Base-by-base conservation (phyloP, 2,113 vertebrate genomes). In the Eubucco bourcierii region DNA sequence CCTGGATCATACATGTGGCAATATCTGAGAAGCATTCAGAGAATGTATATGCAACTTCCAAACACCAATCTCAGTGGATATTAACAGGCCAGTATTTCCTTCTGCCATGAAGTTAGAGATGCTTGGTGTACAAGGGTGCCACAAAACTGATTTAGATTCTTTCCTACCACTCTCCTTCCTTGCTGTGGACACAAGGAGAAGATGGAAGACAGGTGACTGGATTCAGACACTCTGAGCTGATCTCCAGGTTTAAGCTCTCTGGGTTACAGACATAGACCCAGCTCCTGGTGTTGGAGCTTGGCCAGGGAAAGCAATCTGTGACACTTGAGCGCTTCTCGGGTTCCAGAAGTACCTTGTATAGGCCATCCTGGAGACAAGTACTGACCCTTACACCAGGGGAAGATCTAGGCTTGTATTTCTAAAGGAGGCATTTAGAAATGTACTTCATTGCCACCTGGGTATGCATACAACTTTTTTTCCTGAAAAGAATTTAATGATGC, bases 281-380 rank as follows among this genome's bases (percentile, higher is more conserved):
- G 77, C 10, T 46, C 46, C 16, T 0, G 1, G 31, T 21, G 25
- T 0, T 0, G 53, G 4, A 37, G 21, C 8, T 58, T 65, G 58
- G 39, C 52, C 37, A 41, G 29, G 41, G 12, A 44, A 68, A 74
- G 28, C 15, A 44, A 12, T 12, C 21, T 66, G 64, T 34, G 60
- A 44, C 64, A 59, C 18, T 2, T 24, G 64, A 70, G 24, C 73
- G 64, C 17, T 61, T 44, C 60, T 31, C 20, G 39, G 64, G n/a
- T 80, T n/a, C 29, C 80, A 46, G 41, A 71, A 52, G 29, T 21
- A 34, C 17, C 20, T 66, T 68, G 27, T 41, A 25, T 12, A 55
- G 37, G 60, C 21, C 28, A 70, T 7, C 20, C 68, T 24, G 8
- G 60, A 66, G 24, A 24, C 6, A 34, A 70, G 17, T 28, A 56